Conservation (phyloP, 2,888 invertebrate species). For the Tenthredo distinguenda region DNA sequence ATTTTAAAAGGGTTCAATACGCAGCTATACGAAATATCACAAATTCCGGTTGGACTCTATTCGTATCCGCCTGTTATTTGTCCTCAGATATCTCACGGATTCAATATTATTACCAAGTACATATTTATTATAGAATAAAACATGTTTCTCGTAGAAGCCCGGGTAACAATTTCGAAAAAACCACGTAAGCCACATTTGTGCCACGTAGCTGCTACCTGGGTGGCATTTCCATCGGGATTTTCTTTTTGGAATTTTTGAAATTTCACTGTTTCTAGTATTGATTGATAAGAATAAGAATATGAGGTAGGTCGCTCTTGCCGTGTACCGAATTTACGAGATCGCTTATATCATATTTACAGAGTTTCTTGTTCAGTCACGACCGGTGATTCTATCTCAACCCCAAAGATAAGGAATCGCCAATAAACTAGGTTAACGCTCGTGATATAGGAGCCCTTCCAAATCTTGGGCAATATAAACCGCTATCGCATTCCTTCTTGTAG, state of each 20-base stretch:
- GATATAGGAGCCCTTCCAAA: neutral
- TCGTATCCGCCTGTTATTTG: neutral
- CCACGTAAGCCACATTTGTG: too few relatives aligned
- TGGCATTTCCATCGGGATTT: too few relatives aligned
- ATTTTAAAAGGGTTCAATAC: conserved; percentile 43
- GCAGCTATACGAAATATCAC: conserved; percentile 24
- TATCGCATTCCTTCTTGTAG: neutral
- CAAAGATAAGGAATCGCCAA: neutral
- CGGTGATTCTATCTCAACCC: neutral
- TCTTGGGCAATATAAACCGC: neutral
- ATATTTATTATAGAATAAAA: neutral
- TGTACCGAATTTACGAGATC: neutral
- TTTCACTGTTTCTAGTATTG: neutral
- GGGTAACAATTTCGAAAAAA: too few relatives aligned
- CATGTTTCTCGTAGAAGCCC: neutral
- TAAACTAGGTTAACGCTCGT: conserved; percentile 1
- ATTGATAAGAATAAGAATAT: neutral
- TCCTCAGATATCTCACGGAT: neutral
- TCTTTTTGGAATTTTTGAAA: neutral
- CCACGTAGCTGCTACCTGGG: too few relatives aligned
- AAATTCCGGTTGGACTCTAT: conserved; percentile 2
- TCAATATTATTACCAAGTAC: neutral
- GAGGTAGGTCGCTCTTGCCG: neutral
- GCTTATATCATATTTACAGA: neutral
- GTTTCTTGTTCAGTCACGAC: neutral